These are phyloP conservation scores for Eulemur macaco DNA, from an alignment of 2,113 vertebrate genomes.

Conservation along the genomic window DNA sequence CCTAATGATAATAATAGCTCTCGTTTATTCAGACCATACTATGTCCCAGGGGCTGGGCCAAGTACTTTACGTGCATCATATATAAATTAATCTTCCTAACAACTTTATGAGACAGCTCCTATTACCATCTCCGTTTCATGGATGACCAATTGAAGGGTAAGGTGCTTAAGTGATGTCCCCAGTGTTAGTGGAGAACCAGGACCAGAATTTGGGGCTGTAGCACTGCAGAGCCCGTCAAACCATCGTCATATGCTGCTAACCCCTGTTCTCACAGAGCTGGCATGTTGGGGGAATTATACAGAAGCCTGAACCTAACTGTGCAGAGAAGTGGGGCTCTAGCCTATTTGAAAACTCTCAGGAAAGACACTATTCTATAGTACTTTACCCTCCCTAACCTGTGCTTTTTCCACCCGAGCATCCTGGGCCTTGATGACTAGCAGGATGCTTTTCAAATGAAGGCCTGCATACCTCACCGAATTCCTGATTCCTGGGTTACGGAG, in stretches of 20 bases:
- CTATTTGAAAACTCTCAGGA: neutral
- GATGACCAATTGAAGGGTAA: neutral
- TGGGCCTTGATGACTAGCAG: neutral
- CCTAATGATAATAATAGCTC: neutral
- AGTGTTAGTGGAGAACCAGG: neutral
- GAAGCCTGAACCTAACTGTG: neutral
- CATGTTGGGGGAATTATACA: neutral
- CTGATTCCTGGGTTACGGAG: neutral
- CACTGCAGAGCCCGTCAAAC: neutral
- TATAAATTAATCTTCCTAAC: neutral
- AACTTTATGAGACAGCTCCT: neutral
- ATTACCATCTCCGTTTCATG: neutral
- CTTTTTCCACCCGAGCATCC: neutral
- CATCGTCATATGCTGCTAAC: too few relatives aligned
- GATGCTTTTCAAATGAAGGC: neutral
- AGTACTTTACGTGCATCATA: neutral
- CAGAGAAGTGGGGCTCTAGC: neutral
- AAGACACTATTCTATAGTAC: neutral
- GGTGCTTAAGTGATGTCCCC: neutral
- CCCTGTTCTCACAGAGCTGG: neutral
- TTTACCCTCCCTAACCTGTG: neutral
- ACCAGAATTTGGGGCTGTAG: neutral
- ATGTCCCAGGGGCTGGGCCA: neutral
- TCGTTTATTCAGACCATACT: neutral
- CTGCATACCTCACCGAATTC: neutral